Base-by-base conservation (phyloP, 2,888 invertebrate genomes). In the Ennomos quercinarius region DNA sequence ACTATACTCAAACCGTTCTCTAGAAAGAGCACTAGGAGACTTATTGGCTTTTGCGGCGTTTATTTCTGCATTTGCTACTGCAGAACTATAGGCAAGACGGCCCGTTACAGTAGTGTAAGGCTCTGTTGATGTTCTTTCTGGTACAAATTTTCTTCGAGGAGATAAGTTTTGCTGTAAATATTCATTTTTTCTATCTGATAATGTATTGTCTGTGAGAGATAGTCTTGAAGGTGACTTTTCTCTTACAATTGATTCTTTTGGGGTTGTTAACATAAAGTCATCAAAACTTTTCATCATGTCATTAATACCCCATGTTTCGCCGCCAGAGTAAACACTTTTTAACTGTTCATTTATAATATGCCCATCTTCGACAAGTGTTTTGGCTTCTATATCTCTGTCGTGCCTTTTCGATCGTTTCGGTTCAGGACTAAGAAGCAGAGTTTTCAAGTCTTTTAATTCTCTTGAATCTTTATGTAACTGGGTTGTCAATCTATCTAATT, bases 381-480 rank as follows among this genome's bases (percentile, higher is more conserved):
- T 94, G 1, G 93, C 93, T 81, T 94, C 95, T 59, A 93, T 91
- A 65, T 94, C 94, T 68, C 94, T 91, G 67, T 94, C 94, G 56
- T 93, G 90, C 77, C 89, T 89, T 49, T 76, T 74, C 73, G 83
- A 71, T 58, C 79, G 73, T 80, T 91, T 90, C 58, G 93, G 93
- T 61, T 95, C 95, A 10, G 95, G 95, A 80, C 95, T 95, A 77
- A 95, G 89, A 67, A 96, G 88, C 83, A 95, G 94, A 73, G 94
- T 94, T 86, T 96, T 95, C 68, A 96, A 91, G 82, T 96, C 95
- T 87, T 95, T 95, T 73, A 96, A 93, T 85, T 96, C 96, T 83
- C 95, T 94, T 60, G 96, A 96, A 89, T 96, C 96, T 87, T 96
- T 95, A 74, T 96, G 95, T 78, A 96, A 93, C 88, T 96, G 96